phyloP scores from a whole-genome alignment of 2,113 vertebrate species.

The Acanthochromis polyacanthus region DNA sequence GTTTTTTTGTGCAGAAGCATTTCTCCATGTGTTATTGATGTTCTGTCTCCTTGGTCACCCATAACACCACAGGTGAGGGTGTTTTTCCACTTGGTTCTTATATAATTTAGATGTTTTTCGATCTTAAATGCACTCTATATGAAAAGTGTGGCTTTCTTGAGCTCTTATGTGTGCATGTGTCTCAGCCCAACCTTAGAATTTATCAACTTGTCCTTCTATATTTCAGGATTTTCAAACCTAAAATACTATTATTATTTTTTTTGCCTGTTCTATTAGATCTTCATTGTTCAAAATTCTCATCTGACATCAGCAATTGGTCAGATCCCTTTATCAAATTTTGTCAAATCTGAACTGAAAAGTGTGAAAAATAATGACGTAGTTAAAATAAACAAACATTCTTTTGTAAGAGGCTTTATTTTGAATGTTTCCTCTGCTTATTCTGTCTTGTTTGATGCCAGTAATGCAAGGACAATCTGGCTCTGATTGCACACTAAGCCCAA shows the following conservation, averaged over 20 bases:
- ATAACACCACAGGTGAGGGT: too few relatives aligned
- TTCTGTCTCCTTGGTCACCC: too few relatives aligned
- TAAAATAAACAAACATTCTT: neutral
- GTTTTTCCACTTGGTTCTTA: neutral
- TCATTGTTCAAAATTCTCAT: neutral
- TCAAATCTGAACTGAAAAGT: neutral
- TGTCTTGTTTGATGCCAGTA: conserved; percentile 18
- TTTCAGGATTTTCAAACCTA: neutral
- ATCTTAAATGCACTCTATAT: neutral
- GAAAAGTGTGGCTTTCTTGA: too few relatives aligned
- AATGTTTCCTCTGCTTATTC: neutral
- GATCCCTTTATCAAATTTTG: neutral
- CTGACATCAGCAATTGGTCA: conserved; percentile 1
- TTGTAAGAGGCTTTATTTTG: neutral
- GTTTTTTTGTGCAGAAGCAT: neutral
- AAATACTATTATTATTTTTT: too few relatives aligned
- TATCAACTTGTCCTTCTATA: neutral
- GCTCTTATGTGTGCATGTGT: neutral
- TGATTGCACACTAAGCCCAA: conserved; percentile 20
- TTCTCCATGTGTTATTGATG: too few relatives aligned
- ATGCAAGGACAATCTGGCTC: conserved; percentile 43
- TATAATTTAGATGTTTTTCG: neutral
- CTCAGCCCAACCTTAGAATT: too few relatives aligned
- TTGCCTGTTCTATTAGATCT: neutral
- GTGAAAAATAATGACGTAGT: neutral